phyloP scores from a whole-genome alignment of 2,113 vertebrate species.

The Phyllostomus discolor region DNA sequence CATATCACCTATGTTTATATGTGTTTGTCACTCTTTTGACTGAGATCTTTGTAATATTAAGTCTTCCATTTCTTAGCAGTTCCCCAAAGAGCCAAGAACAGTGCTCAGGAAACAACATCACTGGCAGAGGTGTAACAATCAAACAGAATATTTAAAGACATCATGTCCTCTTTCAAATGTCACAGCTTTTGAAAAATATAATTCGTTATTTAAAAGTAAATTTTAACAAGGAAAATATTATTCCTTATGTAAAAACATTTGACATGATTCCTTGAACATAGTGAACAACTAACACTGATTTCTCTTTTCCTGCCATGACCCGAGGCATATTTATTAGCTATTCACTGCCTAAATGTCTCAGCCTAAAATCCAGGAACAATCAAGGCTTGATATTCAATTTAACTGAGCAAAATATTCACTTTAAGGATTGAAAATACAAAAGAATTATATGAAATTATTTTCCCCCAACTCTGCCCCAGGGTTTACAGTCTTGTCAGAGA shows the following conservation, averaged over 20 bases:
- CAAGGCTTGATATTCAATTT: constrained; percentile 1
- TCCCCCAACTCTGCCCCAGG: not conserved
- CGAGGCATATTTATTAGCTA: constrained; percentile 22
- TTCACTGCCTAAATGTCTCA: constrained; percentile 12
- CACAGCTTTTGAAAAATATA: constrained; percentile 9
- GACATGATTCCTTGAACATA: not conserved
- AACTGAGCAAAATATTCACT: constrained; percentile 36
- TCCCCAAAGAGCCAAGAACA: not conserved
- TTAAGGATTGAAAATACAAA: constrained; percentile 13
- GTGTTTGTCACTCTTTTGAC: not conserved
- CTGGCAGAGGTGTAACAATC: not conserved
- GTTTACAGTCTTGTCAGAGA: constrained; percentile 30
- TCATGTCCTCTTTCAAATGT: not conserved
- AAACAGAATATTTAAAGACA: not conserved
- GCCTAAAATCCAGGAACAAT: constrained; percentile 1
- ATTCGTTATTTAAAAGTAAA: not conserved
- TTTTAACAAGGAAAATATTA: constrained; percentile 10
- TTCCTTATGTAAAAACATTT: not conserved
- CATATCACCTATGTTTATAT: not conserved
- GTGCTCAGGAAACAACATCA: not conserved
- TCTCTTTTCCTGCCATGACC: not conserved
- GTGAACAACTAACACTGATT: constrained; percentile 22
- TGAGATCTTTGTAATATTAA: not conserved
- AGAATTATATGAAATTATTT: not conserved
- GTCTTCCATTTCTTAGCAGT: not conserved